Evolutionary conservation across 1,140 invertebrate species (phyloP), one percentile per base, ranked within the genome.

Genomic region (Samia ricini): DNA sequence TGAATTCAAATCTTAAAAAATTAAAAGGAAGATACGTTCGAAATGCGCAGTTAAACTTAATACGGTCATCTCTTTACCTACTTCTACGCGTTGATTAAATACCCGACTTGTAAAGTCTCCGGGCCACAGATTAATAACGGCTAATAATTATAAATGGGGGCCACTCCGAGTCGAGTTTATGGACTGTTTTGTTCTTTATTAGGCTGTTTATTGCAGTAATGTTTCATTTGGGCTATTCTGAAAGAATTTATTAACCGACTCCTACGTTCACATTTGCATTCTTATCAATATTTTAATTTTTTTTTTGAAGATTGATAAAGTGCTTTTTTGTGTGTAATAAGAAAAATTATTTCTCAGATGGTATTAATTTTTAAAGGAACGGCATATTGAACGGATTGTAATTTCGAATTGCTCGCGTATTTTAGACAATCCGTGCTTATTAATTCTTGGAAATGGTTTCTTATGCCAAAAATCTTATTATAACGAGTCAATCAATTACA

Each of bases 131-230:
- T 59, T 59, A 59, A 59, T 59, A 59, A 59, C 57, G 42, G 20
- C 49, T 59, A 59, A 49, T 50, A 59, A 59, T 51, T 52, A 60
- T 24, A 60, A 60, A 60, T 60, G 59, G 52, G n/a, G 42, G 48
- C 57, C 55, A 21, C 57, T 59, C 19, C 23, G 36, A 58, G 50
- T 62, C 19, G 20, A 22, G n/a, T 66, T 65, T 66, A 62, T 66
- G 51, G 33, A 61, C 48, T 66, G 60, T 66, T 61, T 61, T 61
- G 60, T 54, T 58, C 56, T 61, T 57, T 52, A 58, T 60, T 57
- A 49, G 64, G 15, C 50, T 59, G 60, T 62, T 62, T 66, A 66
- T 66, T 24, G 33, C 59, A 12, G 33, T 29, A 21, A 62, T 66
- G 36, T 55, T 59, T 66, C 56, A 66, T 66, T 61, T 61, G 19